A percentile compares a stretch with the other conserved stretches of the same genome.
These are phyloP conservation scores for Rana temporaria DNA, from an alignment of 2,113 vertebrate genomes.

Conservation along the genomic window DNA sequence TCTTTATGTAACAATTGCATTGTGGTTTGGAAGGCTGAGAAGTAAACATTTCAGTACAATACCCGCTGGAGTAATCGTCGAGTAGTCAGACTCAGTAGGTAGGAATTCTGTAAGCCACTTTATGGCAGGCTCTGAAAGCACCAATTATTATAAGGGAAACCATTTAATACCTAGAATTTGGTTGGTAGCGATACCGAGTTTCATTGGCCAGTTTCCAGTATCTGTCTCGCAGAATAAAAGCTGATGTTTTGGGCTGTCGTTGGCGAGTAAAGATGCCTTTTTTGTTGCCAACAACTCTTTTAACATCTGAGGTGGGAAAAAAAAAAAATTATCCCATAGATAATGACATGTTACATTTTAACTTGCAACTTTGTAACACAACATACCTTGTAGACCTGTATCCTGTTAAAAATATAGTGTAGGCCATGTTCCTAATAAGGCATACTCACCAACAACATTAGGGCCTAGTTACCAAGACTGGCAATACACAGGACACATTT, in stretches of 20 bases:
- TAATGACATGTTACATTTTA: too few relatives aligned
- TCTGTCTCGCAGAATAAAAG: constrained; percentile 86
- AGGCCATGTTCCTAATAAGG: too few relatives aligned
- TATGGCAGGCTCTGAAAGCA: background rate
- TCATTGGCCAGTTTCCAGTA: constrained; percentile 94
- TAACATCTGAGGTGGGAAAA: constrained; percentile 69
- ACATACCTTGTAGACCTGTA: too few relatives aligned
- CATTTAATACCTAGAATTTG: constrained; percentile 47
- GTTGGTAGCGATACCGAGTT: constrained; percentile 72
- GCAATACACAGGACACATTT: too few relatives aligned
- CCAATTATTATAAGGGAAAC: too few relatives aligned
- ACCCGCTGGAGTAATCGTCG: background rate
- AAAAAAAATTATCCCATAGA: background rate
- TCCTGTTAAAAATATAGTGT: too few relatives aligned
- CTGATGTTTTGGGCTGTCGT: constrained; percentile 89
- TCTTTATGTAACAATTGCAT: background rate
- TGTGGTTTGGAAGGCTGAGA: background rate
- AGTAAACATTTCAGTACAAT: background rate
- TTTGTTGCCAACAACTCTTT: constrained; percentile 87
- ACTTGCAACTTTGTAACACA: too few relatives aligned
- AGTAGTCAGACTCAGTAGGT: background rate
- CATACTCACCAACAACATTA: too few relatives aligned
- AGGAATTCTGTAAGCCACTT: background rate
- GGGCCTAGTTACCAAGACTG: too few relatives aligned
- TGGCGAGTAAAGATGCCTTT: constrained; percentile 95